phyloP scores from a whole-genome alignment of 2,797 vertebrate genomes.

The Serranus cabrilla region DNA sequence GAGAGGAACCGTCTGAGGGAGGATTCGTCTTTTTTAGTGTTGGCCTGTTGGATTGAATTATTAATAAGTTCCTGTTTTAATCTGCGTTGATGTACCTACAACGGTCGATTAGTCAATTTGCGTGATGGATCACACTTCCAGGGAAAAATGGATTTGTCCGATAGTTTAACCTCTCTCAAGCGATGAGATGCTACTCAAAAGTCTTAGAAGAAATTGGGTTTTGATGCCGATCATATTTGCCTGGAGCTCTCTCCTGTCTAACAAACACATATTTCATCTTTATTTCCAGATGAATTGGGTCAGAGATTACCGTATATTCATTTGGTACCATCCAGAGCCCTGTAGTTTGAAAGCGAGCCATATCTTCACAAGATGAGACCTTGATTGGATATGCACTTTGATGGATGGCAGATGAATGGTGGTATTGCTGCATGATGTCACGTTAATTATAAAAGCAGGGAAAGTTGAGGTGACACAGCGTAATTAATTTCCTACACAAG shows the following conservation, averaged over 20 bases:
- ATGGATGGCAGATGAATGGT: conserved; percentile 35
- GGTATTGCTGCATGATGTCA: conserved; percentile 13
- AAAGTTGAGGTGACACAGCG: conserved; percentile 20
- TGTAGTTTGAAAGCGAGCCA: conserved; percentile 44
- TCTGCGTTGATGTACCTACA: conserved; percentile 53
- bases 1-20: conserved; percentile 35
- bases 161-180: conserved; percentile 63
- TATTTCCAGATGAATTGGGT: conserved; percentile 46
- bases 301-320: conserved; percentile 17
- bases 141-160: conserved; percentile 58
- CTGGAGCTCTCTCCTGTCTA: conserved; percentile 20
- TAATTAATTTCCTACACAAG: conserved; percentile 26
- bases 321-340: conserved; percentile 15
- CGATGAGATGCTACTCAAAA: conserved; percentile 42
- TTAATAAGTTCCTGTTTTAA: conserved; percentile 74
- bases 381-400: conserved; percentile 46
- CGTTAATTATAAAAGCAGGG: conserved; percentile 29
- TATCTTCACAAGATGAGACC: conserved; percentile 33
- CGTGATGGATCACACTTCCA: conserved; percentile 67
- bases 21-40: conserved; percentile 57
- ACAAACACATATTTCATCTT: conserved; percentile 56
- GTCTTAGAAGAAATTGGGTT: conserved; percentile 32
- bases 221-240: conserved; percentile 55
- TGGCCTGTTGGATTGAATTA: conserved; percentile 66
- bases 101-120: conserved; percentile 61